phyloP scores from a whole-genome alignment of 2,888 invertebrate species.

The Ormyrus pomaceus region DNA sequence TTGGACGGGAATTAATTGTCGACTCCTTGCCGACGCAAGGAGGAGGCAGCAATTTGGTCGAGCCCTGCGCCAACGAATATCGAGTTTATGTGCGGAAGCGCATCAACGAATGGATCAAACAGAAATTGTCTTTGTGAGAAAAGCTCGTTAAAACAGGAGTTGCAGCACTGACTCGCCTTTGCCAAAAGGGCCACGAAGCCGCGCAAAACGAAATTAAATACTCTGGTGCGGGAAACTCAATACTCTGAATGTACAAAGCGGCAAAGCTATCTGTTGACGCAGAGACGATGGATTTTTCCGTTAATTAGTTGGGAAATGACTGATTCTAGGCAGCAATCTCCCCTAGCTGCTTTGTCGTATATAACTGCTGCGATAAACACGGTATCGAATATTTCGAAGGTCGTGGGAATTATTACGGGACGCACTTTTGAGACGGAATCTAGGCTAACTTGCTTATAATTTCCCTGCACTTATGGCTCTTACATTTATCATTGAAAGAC shows the following conservation, averaged over 20 bases:
- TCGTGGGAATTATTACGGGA: background rate
- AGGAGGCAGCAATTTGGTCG: background rate
- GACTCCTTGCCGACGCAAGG: too few species aligned
- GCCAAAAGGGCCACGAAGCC: too few species aligned
- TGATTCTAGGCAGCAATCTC: too few species aligned
- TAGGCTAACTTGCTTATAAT: constrained; percentile 24
- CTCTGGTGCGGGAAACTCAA: too few species aligned
- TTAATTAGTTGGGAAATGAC: too few species aligned
- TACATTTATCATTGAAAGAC: too few species aligned
- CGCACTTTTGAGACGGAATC: background rate
- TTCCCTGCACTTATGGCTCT: background rate
- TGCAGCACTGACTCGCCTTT: background rate
- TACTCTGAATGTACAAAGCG: too few species aligned
- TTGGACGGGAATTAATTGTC: constrained; percentile 30
- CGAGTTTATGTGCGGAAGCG: background rate
- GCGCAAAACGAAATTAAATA: too few species aligned
- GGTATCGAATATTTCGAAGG: background rate
- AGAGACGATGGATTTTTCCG: too few species aligned
- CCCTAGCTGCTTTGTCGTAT: background rate
- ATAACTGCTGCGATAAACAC: background rate
- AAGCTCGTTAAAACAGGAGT: too few species aligned
- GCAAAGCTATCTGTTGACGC: too few species aligned
- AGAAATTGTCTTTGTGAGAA: background rate
- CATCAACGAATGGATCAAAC: background rate
- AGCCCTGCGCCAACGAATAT: background rate